Percentiles rank a stretch among this genome's conserved stretches.
phyloP scores from a whole-genome alignment of 2,888 invertebrate species.

The Monoplex corrugatus region DNA sequence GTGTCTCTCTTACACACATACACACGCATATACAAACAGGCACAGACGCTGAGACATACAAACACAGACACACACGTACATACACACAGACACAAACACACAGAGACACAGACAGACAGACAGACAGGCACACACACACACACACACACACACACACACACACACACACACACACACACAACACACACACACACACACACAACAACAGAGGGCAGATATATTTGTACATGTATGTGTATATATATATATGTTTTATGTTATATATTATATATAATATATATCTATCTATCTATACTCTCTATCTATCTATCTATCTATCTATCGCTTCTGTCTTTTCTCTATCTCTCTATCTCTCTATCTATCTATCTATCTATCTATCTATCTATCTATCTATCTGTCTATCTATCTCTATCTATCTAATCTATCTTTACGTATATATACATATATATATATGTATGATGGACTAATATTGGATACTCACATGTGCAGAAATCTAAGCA shows the following conservation, averaged over 20 bases:
- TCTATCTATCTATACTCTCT: constrained; percentile 23
- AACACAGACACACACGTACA: not conserved
- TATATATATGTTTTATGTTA: constrained; percentile 26
- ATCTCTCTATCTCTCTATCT: not conserved
- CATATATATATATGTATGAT: too few species aligned
- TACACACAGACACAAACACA: not conserved
- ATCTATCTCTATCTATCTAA: too few species aligned
- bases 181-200: not conserved
- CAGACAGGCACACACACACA: not conserved
- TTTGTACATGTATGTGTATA: constrained; percentile 7
- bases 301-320: constrained; percentile 47
- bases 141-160: not conserved
- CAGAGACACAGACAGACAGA: not conserved
- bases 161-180: not conserved
- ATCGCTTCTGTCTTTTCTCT: not conserved
- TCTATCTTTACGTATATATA: too few species aligned
- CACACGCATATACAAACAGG: not conserved
- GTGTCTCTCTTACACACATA: not conserved
- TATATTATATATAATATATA: too few species aligned
- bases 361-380: too few species aligned
- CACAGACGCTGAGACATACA: not conserved
- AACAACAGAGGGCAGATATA: not conserved
- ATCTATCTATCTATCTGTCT: too few species aligned
- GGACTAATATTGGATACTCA: too few species aligned
- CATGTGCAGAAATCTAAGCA: too few species aligned